Evolutionary conservation across 1,140 invertebrate species (phyloP).

Genomic region (Limonius californicus): DNA sequence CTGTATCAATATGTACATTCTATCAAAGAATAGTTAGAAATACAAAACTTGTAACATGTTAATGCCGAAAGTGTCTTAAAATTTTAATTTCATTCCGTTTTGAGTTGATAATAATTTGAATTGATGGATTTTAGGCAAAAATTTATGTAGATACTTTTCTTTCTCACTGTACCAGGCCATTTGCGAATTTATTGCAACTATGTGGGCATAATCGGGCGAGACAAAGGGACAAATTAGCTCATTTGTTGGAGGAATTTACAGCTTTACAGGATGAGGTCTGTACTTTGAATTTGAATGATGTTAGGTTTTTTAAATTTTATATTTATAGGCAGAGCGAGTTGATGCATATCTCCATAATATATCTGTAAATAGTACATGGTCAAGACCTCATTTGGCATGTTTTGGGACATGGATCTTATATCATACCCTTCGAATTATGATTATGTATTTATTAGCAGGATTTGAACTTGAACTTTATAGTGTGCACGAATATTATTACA

Average conservation of each 20-base stretch:
- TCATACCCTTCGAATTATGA: conserved; percentile 94
- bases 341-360: conserved; percentile 78
- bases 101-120: no score
- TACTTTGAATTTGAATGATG: no score
- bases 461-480: conserved; percentile 95
- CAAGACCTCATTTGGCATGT: conserved; percentile 74
- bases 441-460: conserved; percentile 89
- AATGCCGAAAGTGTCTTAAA: not conserved
- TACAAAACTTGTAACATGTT: not conserved
- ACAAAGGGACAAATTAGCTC: conserved; percentile 88
- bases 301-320: no score
- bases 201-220: conserved; percentile 93
- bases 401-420: conserved; percentile 96
- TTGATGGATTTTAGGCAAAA: no score
- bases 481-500: conserved; percentile 94
- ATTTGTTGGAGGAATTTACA: conserved; percentile 85
- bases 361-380: conserved; percentile 63
- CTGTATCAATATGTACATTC: no score
- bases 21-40: no score
- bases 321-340: conserved; percentile 79
- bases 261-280: conserved; percentile 89
- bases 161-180: conserved; percentile 79
- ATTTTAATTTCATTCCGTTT: conserved; percentile 10
- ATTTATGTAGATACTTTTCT: conserved; percentile 89
- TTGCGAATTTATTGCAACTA: conserved; percentile 82